Evolutionary conservation across 2,888 invertebrate species (phyloP), one percentile per base, ranked within the genome.

Genomic region (Drosophila picticornis): DNA sequence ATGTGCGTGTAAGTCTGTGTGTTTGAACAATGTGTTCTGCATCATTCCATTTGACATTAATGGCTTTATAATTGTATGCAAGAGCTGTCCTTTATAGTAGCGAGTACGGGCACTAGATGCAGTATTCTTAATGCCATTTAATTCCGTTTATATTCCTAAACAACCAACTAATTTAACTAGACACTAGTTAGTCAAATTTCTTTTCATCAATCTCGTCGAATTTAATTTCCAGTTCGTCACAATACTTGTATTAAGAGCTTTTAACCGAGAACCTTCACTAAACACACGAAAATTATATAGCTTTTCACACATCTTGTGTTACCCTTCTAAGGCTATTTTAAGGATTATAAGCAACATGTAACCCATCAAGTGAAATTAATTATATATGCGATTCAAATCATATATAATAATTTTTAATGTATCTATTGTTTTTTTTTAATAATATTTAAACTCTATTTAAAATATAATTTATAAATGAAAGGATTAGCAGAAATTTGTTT

Each of bases 1-100:
- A 22, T 62, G 40, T 31, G 32, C 29, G 43, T 72, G 13, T 51
- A 50, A 57, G 61, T 48, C 65, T 56, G 43, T 63, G 66, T 36
- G 66, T 60, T 52, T 38, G n/a, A n/a, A 48, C 34, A 58, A 71
- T 60, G 69, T 70, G 73, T 67, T 43, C 67, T 69, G 63, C 65
- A 73, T 77, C 80, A 67, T 31, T 73, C 48, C 53, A 62, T 58
- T 71, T 77, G 70, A 67, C 74, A 75, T 73, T 80, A 83, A 83
- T 83, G 81, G 77, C 67, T 72, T 81, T 76, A 81, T 83, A 83
- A 81, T 81, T 83, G 78, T 67, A 75, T 60, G 66, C 72, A 75
- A 66, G 32, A 34, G 34, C 63, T 32, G 46, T 52, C 61, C 32
- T 51, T 56, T 38, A 43, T 31, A 31, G 31, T 16, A 22, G 34